A percentile compares a stretch with the other conserved stretches of the same genome.
phyloP scores from a whole-genome alignment of 1,140 invertebrate genomes.

The Nephila pilipes region DNA sequence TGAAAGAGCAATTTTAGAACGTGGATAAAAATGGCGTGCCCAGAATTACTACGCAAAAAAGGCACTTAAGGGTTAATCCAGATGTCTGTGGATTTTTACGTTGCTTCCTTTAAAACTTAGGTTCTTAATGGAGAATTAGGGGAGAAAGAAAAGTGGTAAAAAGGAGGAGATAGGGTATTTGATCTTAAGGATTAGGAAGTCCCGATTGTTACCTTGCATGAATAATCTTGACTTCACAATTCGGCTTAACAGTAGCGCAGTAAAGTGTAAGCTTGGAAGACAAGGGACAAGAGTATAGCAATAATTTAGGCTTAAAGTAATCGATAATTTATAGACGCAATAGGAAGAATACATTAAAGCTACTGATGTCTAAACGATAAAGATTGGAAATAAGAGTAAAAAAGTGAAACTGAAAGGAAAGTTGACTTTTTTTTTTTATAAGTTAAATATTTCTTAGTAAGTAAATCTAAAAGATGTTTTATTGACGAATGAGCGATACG shows the following conservation, averaged over 20 bases:
- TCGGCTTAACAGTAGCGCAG: neutral
- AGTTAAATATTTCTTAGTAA: too few species aligned
- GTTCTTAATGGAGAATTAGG: slow-evolving; percentile 29
- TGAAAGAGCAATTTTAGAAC: slow-evolving; percentile 32
- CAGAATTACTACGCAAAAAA: neutral
- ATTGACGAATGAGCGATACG: too few species aligned
- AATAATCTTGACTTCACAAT: slow-evolving; percentile 27
- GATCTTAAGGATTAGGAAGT: neutral
- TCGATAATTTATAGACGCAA: neutral
- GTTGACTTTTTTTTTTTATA: too few species aligned
- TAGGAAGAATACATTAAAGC: slow-evolving; percentile 1
- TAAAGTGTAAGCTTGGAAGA: neutral
- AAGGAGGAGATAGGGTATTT: slow-evolving; percentile 42
- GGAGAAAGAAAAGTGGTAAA: neutral
- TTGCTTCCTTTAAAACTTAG: neutral
- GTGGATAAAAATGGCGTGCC: neutral
- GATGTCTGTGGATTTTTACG: slow-evolving; percentile 21
- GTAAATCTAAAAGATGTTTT: too few species aligned
- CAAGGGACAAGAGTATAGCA: neutral
- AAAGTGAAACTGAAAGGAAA: neutral
- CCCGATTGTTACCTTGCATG: neutral
- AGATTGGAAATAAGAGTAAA: too few species aligned
- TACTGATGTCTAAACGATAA: neutral
- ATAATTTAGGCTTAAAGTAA: slow-evolving; percentile 18
- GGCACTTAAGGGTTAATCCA: slow-evolving; percentile 3